Conservation (phyloP, 2,113 vertebrate species). For the Girardinichthys multiradiatus region DNA sequence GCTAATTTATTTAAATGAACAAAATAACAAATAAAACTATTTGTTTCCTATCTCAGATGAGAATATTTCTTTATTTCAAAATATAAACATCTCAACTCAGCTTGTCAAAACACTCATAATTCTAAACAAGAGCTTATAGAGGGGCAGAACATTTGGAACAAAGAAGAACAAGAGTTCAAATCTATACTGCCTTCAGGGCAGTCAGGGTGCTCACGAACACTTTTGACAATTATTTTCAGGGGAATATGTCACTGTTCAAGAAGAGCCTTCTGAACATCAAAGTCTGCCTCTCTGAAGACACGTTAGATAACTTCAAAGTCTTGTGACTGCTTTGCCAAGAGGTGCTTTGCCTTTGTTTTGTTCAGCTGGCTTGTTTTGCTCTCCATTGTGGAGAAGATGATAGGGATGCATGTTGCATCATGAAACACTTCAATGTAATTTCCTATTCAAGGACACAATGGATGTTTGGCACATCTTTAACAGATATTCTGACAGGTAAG, state of each 20-base stretch:
- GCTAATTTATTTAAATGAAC: no score
- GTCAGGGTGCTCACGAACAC: constrained; percentile 46
- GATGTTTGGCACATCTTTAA: constrained; percentile 22
- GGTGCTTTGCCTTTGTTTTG: constrained; percentile 68
- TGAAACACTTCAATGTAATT: constrained; percentile 46
- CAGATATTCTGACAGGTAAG: constrained; percentile 15
- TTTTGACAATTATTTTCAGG: constrained; percentile 72
- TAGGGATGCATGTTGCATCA: constrained; percentile 61
- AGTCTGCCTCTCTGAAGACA: constrained; percentile 74
- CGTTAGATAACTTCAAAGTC: constrained; percentile 78
- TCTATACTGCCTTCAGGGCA: constrained; percentile 58
- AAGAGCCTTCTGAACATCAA: constrained; percentile 72
- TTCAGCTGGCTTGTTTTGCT: constrained; percentile 62
- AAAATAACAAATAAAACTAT: not conserved
- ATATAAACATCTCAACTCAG: constrained; percentile 5
- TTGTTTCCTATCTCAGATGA: not conserved
- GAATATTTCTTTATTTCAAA: constrained; percentile 13
- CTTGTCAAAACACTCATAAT: constrained; percentile 23
- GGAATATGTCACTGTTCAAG: constrained; percentile 69
- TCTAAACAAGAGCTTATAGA: constrained; percentile 39
- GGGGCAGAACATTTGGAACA: constrained; percentile 25
- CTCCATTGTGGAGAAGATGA: constrained; percentile 47
- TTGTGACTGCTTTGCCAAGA: constrained; percentile 66
- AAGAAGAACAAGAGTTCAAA: constrained; percentile 53
- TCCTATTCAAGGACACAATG: constrained; percentile 39